These are phyloP conservation scores for Aselliscus stoliczkanus DNA, from an alignment of 2,797 vertebrate genomes.

Conservation along the genomic window DNA sequence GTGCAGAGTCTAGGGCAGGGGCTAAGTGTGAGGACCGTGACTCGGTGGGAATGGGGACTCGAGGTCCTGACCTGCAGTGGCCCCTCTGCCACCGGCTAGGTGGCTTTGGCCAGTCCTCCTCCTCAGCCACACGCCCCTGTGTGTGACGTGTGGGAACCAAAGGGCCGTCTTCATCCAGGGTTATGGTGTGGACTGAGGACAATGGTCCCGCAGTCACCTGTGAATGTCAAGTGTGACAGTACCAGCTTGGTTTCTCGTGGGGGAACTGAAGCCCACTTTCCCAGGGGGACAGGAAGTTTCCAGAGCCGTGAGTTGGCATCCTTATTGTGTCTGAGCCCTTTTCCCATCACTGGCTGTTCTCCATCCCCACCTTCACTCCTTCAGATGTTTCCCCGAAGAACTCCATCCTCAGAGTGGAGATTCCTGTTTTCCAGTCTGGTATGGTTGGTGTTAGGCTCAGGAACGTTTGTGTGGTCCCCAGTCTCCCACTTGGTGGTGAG, in stretches of 20 bases:
- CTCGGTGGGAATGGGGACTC: accelerated
- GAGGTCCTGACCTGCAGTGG: accelerated
- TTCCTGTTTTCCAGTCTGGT: not conserved
- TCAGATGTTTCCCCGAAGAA: not conserved
- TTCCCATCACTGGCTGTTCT: not conserved
- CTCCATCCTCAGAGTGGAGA: not conserved
- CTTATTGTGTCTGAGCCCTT: not conserved
- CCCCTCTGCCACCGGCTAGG: too few species aligned
- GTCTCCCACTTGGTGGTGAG: not conserved
- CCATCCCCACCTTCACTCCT: not conserved
- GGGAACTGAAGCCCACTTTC: not conserved
- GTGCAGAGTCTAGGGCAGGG: not conserved
- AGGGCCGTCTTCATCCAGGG: not conserved
- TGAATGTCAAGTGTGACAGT: not conserved
- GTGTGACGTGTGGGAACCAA: not conserved
- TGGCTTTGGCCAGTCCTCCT: not conserved
- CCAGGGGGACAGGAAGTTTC: not conserved
- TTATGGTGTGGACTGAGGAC: not conserved
- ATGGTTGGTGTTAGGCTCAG: not conserved
- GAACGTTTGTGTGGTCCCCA: not conserved
- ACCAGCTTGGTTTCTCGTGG: not conserved
- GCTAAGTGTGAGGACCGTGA: not conserved
- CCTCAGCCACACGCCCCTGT: not conserved
- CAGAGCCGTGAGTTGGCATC: not conserved
- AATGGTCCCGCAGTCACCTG: not conserved